Percentiles rank a stretch among this genome's conserved stretches.
These are phyloP conservation scores for Conus ventricosus DNA, from an alignment of 1,140 invertebrate genomes.

Conservation along the genomic window DNA sequence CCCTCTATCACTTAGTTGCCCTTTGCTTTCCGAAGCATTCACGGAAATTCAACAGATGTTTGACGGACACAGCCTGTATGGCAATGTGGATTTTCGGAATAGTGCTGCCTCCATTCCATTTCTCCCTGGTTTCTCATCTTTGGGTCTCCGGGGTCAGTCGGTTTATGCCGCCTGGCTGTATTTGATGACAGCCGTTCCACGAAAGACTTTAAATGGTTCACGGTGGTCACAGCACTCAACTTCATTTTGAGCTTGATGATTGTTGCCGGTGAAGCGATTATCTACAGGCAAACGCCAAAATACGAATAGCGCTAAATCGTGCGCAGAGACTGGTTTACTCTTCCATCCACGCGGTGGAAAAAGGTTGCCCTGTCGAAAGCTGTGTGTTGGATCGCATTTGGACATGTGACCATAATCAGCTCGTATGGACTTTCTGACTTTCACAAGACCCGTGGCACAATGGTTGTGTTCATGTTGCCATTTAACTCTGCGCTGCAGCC, in stretches of 20 bases:
- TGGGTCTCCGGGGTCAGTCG: neutral
- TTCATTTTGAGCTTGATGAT: constrained; percentile 30
- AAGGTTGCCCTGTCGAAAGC: neutral
- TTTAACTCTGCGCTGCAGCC: neutral
- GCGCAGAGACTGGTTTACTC: constrained; percentile 17
- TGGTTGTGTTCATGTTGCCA: neutral
- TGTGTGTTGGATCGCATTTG: neutral
- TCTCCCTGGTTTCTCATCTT: neutral
- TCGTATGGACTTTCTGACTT: too few species aligned
- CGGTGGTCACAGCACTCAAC: constrained; percentile 47
- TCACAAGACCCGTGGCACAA: neutral
- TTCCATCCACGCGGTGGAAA: neutral
- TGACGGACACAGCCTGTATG: neutral
- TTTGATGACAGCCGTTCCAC: neutral
- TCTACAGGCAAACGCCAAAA: constrained; percentile 39
- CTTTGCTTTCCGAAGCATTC: constrained; percentile 54
- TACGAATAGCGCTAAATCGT: neutral
- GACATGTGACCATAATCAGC: neutral
- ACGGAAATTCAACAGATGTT: constrained; percentile 29
- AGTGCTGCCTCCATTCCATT: constrained; percentile 29
- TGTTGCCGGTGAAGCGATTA: constrained; percentile 40
- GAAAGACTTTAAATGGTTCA: constrained; percentile 30
- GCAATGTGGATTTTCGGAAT: constrained; percentile 38
- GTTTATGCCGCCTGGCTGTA: neutral
- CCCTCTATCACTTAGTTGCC: constrained; percentile 56